Conservation (phyloP, 2,797 vertebrate species). For the Danionella dracula region DNA sequence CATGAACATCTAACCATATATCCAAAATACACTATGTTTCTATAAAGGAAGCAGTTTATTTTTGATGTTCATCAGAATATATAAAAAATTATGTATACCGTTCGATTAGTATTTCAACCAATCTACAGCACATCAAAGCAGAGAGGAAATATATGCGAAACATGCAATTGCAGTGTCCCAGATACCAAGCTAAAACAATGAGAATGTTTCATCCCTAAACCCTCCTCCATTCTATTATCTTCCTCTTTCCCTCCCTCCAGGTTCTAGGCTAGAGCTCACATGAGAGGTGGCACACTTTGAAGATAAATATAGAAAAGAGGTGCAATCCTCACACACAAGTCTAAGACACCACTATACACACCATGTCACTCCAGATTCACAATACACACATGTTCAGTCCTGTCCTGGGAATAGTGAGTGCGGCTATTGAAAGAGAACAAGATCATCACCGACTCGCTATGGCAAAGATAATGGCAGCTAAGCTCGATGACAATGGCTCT, state of each 20-base stretch:
- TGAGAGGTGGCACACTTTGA: constrained; percentile 90
- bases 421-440: constrained; percentile 28
- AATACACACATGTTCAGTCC: constrained; percentile 6
- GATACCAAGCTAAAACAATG: constrained; percentile 36
- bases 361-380: constrained; percentile 5
- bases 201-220: constrained; percentile 35
- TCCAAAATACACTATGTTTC: no score
- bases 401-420: constrained; percentile 4
- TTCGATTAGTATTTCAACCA: not conserved
- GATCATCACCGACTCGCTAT: constrained; percentile 21
- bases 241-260: constrained; percentile 51
- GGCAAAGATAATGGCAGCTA: constrained; percentile 27
- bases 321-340: constrained; percentile 61
- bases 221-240: constrained; percentile 30
- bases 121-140: constrained; percentile 1
- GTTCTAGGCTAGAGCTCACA: constrained; percentile 83
- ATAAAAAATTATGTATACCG: not conserved
- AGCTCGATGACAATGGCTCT: constrained; percentile 15
- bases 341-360: constrained; percentile 32
- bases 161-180: constrained; percentile 45
- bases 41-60: not conserved
- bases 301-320: constrained; percentile 80
- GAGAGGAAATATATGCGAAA: constrained; percentile 12
- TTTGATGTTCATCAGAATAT: no score
- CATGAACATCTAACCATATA: no score